Conservation (phyloP, 2,888 invertebrate species). For the Escarpia spicata region DNA sequence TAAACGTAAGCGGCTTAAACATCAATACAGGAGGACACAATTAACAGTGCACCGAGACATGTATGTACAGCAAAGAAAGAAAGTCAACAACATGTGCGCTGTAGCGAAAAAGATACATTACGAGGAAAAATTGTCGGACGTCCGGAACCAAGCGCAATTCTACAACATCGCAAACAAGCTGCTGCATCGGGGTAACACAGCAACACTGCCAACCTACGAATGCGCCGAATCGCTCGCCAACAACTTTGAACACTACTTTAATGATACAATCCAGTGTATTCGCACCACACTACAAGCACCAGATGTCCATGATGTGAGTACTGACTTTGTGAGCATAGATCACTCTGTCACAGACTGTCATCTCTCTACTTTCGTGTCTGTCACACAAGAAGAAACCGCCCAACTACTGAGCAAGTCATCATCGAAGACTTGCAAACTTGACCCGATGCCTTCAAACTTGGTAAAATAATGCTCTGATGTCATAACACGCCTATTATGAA, state of each 20-base stretch:
- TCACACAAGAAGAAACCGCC: neutral
- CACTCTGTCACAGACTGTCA: neutral
- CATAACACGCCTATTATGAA: too few species aligned
- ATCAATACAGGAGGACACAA: too few species aligned
- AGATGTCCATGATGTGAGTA: neutral
- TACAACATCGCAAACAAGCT: neutral
- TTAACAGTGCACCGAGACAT: too few species aligned
- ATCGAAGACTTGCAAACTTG: too few species aligned
- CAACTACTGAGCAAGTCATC: neutral
- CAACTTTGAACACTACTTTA: neutral
- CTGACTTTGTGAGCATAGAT: neutral
- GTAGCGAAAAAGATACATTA: neutral
- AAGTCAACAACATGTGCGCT: neutral
- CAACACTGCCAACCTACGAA: too few species aligned
- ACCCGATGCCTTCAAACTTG: too few species aligned
- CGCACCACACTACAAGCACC: neutral
- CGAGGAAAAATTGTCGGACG: neutral
- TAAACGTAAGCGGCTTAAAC: too few species aligned
- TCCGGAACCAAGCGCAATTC: neutral
- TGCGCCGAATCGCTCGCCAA: too few species aligned
- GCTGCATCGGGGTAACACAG: neutral
- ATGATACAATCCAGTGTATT: neutral
- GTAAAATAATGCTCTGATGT: too few species aligned
- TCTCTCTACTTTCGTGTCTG: neutral
- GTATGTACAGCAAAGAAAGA: too few species aligned